A percentile compares a stretch with the other conserved stretches of the same genome.
Evolutionary conservation across 2,888 invertebrate genomes (phyloP).

Genomic region (Andrena haemorrhoa): DNA sequence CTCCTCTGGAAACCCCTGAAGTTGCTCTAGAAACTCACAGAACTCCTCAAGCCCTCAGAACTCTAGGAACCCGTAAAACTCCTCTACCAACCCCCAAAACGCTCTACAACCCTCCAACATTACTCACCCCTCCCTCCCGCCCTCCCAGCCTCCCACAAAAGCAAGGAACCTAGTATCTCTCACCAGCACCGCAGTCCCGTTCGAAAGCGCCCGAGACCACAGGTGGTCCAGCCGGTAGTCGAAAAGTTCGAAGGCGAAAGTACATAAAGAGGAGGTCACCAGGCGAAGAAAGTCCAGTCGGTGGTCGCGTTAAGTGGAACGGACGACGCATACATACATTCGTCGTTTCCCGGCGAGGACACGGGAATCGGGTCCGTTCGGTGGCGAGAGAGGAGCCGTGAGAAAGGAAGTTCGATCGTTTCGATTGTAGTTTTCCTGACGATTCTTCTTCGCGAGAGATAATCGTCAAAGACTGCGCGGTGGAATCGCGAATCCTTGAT

Average conservation of each 20-base stretch:
- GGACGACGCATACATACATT: slow-evolving; percentile 38
- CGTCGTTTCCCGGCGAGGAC: slow-evolving; percentile 40
- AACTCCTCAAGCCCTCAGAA: no score
- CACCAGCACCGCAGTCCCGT: not conserved
- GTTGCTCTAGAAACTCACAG: no score
- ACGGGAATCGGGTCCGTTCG: slow-evolving; percentile 33
- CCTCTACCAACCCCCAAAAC: no score
- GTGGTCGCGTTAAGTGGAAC: slow-evolving; percentile 66
- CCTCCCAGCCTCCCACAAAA: no score
- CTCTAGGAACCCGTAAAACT: no score
- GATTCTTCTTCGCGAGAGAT: slow-evolving; percentile 20
- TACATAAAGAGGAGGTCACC: slow-evolving; percentile 60
- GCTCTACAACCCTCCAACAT: no score
- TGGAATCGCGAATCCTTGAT: slow-evolving; percentile 6
- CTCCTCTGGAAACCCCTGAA: no score
- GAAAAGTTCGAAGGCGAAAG: slow-evolving; percentile 74
- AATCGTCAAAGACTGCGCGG: not conserved
- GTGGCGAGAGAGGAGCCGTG: slow-evolving; percentile 16
- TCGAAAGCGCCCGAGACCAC: slow-evolving; percentile 9
- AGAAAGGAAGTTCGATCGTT: slow-evolving; percentile 54
- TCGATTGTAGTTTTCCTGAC: slow-evolving; percentile 27
- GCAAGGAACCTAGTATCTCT: no score
- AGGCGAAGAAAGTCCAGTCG: slow-evolving; percentile 72
- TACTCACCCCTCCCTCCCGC: no score
- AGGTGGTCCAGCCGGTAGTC: slow-evolving; percentile 16